Base-by-base conservation (phyloP, 2,888 invertebrate genomes). In the Polia nebulosa region DNA sequence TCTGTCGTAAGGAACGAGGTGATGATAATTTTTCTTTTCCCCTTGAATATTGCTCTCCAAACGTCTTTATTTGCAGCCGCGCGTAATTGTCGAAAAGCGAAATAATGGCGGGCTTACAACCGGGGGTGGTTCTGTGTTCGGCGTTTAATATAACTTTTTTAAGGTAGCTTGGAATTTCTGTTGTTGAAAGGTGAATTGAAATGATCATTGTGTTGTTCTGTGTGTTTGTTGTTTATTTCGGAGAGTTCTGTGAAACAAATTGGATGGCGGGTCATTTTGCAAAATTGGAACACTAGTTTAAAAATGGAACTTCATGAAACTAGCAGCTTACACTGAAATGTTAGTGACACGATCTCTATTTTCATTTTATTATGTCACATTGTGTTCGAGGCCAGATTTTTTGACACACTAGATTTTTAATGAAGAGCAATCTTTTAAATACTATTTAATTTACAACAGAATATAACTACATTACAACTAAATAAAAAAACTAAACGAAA, bases 1-100 rank as follows among this genome's bases (percentile, higher is more conserved):
- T 65, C 78, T 72, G 83, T 70, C 34, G 57, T 47, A 41, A 59
- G 84, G 86, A 83, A 88, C 82, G 88, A 89, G 88, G 91, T 89
- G 91, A 91, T 91, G 91, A 91, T 93, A 89, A 87, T 91, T 90
- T 91, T 91, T 83, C 68, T 70, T 78, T 83, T 88, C 88, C 87
- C 87, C 77, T 85, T 83, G 87, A 87, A 90, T 90, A 91, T 91
- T 87, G 76, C 81, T 86, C 79, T 72, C 72, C 52, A 79, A 86
- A 89, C 87, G 90, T 90, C 90, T 93, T 91, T 90, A 91, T 92
- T 91, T 85, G 80, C 79, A 76, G 81, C 78, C 74, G 71, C 74
- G 81, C 82, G 89, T 92, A 91, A 90, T 90, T 90, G 90, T 87
- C 80, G 84, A 83, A 82, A 84, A 68, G 82, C 85, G 78, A 82